phyloP scores from a whole-genome alignment of 2,888 invertebrate genomes.

The Drosophila neotestacea region DNA sequence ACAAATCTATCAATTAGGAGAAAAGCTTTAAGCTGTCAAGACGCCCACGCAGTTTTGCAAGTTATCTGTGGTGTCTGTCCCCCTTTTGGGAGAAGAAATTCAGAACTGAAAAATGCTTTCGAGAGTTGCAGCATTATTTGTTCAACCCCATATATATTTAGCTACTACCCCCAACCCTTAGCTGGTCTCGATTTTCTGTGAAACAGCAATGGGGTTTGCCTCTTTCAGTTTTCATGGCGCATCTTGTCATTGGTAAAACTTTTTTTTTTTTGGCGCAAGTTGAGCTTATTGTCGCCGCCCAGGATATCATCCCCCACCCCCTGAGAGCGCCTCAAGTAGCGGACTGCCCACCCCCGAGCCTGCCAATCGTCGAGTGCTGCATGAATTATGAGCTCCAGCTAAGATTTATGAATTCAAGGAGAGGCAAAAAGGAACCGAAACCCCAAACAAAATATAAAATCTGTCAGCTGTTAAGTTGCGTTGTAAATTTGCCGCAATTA shows the following conservation, averaged over 20 bases:
- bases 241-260: conserved; percentile 68
- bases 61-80: conserved; percentile 4
- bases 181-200: background rate
- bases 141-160: conserved; percentile 11
- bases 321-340: conserved; percentile 15
- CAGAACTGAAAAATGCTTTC: conserved; percentile 27
- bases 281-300: conserved; percentile 55
- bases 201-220: conserved; percentile 36
- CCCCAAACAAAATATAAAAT: conserved; percentile 51
- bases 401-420: conserved; percentile 82
- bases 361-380: conserved; percentile 76
- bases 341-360: conserved; percentile 17
- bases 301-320: conserved; percentile 19
- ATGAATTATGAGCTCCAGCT: conserved; percentile 82
- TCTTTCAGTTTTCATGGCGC: conserved; percentile 24
- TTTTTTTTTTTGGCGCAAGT: conserved; percentile 40
- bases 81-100: background rate
- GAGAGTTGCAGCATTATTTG: conserved; percentile 60
- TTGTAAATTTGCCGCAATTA: conserved; percentile 83
- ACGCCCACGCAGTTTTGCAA: conserved; percentile 53
- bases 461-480: conserved; percentile 76
- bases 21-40: conserved; percentile 58
- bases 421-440: conserved; percentile 58
- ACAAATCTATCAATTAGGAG: conserved; percentile 62
- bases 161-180: conserved; percentile 7